These are phyloP conservation scores for Henricia sp. DNA, from an alignment of 53 echinoderm and acorn worm species.

Conservation along the genomic window DNA sequence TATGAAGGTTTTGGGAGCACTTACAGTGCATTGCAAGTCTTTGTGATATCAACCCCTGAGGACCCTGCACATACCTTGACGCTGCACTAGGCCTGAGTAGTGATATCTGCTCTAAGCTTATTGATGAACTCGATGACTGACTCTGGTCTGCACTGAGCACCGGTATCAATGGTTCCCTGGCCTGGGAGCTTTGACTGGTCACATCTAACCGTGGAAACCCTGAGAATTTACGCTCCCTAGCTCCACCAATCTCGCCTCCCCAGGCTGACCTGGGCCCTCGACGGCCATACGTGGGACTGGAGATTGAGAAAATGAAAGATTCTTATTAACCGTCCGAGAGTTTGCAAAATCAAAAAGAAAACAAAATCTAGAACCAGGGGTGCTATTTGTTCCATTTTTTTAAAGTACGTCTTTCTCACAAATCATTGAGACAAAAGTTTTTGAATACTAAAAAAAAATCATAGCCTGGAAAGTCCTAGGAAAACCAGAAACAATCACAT, in stretches of 20 bases:
- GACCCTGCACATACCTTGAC: constrained; percentile 37
- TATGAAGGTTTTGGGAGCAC: too few species aligned
- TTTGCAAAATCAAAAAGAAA: too few species aligned
- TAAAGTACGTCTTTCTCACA: too few species aligned
- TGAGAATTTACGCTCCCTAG: constrained; percentile 47
- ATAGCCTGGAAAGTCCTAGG: too few species aligned
- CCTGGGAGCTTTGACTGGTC: background rate
- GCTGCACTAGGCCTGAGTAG: constrained; percentile 19
- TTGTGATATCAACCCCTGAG: too few species aligned
- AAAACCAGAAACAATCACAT: too few species aligned
- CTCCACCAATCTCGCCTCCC: constrained; percentile 98
- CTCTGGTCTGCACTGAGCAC: constrained; percentile 22
- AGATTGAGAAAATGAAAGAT: background rate
- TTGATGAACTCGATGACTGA: constrained; percentile 22
- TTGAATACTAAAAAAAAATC: too few species aligned
- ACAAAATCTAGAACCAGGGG: too few species aligned
- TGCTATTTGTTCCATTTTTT: too few species aligned
- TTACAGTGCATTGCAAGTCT: too few species aligned
- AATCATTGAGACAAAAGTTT: too few species aligned
- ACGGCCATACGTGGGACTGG: constrained; percentile 79
- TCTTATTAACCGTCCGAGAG: too few species aligned
- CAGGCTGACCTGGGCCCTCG: constrained; percentile 92
- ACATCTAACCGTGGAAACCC: constrained; percentile 39
- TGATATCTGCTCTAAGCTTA: constrained; percentile 40
- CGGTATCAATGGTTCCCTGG: background rate